A percentile compares a stretch with the other conserved stretches of the same genome.
These are phyloP conservation scores for Stegostoma tigrinum DNA, from an alignment of 2,113 vertebrate genomes.

Conservation along the genomic window DNA sequence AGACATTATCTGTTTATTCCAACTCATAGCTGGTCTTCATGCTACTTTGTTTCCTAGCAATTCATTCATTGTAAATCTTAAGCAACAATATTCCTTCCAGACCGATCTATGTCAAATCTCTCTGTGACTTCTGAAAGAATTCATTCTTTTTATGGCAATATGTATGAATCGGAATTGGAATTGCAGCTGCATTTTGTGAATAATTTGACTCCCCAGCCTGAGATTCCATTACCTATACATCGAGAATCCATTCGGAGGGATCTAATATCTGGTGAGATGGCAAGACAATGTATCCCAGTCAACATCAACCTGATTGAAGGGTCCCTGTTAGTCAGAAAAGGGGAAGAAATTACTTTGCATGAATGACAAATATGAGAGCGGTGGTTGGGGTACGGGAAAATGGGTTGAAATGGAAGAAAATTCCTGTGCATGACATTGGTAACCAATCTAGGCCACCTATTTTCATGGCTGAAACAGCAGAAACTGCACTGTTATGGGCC, in stretches of 20 bases:
- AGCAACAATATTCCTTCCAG: background rate
- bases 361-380: background rate
- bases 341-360: background rate
- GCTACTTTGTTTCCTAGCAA: background rate
- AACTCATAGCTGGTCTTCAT: no score
- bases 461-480: background rate
- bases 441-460: background rate
- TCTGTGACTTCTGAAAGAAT: conserved; percentile 10
- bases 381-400: background rate
- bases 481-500: background rate
- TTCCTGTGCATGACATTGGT: background rate
- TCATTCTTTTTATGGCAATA: background rate
- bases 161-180: background rate
- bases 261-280: background rate
- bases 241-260: background rate
- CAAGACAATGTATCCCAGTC: background rate
- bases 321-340: background rate
- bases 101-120: background rate
- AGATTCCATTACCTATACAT: background rate
- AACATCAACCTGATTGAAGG: background rate
- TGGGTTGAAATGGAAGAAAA: background rate
- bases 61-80: background rate
- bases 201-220: background rate
- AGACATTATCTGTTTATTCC: background rate
- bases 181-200: conserved; percentile 2